Evolutionary conservation across 2,888 invertebrate species (phyloP).

Genomic region (Acanthosepion lycidas): DNA sequence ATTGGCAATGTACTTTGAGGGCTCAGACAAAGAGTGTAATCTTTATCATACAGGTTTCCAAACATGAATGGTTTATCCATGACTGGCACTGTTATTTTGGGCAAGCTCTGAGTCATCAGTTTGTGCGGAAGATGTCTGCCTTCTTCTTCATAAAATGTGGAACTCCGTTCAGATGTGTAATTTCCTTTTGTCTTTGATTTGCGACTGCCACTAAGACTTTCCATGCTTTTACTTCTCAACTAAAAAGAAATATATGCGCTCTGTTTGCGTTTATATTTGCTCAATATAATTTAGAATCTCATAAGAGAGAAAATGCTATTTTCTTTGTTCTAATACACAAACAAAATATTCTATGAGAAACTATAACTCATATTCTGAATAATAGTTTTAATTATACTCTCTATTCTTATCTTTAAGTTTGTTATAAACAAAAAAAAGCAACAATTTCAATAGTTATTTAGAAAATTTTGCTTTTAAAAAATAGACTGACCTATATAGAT

Average conservation of each 20-base stretch:
- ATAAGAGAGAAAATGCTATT: neutral
- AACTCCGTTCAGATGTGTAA: neutral
- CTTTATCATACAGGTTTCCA: constrained; percentile 33
- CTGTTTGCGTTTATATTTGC: neutral
- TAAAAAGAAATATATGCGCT: neutral
- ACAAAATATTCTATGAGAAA: neutral
- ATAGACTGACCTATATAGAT: neutral
- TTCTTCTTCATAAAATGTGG: neutral
- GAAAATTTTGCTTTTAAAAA: neutral
- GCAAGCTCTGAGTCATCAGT: neutral
- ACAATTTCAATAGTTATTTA: neutral
- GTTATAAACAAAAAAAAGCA: neutral
- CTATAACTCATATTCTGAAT: no score
- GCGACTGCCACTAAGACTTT: neutral
- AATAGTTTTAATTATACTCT: no score
- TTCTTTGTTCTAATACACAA: neutral
- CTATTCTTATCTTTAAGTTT: neutral
- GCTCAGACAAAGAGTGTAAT: neutral
- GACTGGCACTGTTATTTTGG: constrained; percentile 23
- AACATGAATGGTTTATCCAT: neutral
- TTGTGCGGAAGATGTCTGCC: neutral
- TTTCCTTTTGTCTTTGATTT: neutral
- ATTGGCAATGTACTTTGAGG: neutral
- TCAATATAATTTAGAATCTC: neutral
- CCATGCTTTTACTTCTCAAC: neutral